A percentile compares a stretch with the other conserved stretches of the same genome.
Evolutionary conservation across 2,797 vertebrate genomes (phyloP).

Genomic region (Argentina silus): DNA sequence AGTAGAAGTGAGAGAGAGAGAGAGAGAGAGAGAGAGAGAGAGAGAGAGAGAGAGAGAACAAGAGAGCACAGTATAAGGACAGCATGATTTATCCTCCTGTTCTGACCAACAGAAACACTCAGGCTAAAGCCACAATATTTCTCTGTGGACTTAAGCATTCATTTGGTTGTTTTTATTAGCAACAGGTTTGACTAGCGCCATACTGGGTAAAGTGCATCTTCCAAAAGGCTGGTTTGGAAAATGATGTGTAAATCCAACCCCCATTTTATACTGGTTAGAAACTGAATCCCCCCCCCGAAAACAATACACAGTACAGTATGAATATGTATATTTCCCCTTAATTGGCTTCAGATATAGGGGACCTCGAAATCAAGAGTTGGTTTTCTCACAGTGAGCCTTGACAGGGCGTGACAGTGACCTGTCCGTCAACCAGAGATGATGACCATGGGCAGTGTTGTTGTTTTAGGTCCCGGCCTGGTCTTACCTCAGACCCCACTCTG

Average conservation of each 20-base stretch:
- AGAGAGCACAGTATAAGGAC: not conserved
- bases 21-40: too few species aligned
- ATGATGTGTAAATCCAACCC: not conserved
- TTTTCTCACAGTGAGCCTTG: not conserved
- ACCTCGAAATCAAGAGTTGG: not conserved
- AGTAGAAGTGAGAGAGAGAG: too few species aligned
- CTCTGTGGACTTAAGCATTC: constrained; percentile 1
- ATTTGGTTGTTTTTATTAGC: not conserved
- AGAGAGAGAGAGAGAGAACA: not conserved
- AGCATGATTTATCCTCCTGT: not conserved
- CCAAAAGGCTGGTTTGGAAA: not conserved
- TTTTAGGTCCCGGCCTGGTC: not conserved
- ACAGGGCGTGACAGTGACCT: not conserved
- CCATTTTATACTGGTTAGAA: not conserved
- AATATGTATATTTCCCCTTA: not conserved
- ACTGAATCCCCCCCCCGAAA: not conserved
- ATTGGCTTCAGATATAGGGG: not conserved
- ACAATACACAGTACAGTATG: not conserved
- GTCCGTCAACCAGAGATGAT: constrained; percentile 1
- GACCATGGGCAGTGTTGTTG: constrained; percentile 4
- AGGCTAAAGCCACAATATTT: constrained; percentile 9
- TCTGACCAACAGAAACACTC: constrained; percentile 13
- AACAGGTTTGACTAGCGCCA: not conserved
- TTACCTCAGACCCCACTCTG: constrained; percentile 11
- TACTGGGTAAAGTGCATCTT: constrained; percentile 1